These are phyloP conservation scores for Monopterus albus DNA, from an alignment of 2,113 vertebrate species.

Conservation along the genomic window DNA sequence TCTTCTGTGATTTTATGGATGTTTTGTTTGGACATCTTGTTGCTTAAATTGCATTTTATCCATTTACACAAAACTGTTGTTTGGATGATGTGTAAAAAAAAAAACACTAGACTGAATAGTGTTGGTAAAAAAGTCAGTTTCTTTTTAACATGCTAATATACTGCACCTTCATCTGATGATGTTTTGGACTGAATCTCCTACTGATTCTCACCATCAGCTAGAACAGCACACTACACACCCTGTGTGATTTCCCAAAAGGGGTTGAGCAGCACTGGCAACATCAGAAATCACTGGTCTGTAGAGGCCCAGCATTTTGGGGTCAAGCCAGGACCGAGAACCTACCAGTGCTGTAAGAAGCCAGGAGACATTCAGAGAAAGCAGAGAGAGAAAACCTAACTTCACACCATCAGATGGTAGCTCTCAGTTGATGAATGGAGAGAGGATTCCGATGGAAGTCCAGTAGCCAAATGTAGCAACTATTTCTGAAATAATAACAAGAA, in stretches of 20 bases:
- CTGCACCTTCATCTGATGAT: too few relatives aligned
- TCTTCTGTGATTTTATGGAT: background rate
- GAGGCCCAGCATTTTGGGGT: background rate
- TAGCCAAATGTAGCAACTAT: too few relatives aligned
- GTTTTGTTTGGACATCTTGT: background rate
- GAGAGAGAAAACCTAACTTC: background rate
- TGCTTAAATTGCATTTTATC: background rate
- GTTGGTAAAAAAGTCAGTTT: too few relatives aligned
- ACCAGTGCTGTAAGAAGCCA: background rate
- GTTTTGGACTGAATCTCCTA: too few relatives aligned
- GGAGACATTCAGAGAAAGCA: background rate
- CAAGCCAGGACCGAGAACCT: background rate
- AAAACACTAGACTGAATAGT: too few relatives aligned
- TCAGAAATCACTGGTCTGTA: background rate
- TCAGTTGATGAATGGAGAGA: background rate
- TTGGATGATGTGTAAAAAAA: too few relatives aligned
- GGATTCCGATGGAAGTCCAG: background rate
- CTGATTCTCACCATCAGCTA: background rate
- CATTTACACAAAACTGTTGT: background rate
- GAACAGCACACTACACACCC: background rate
- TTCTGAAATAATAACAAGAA: too few relatives aligned
- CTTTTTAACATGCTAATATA: too few relatives aligned
- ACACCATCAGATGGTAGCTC: background rate
- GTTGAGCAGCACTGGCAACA: background rate
- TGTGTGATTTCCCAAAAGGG: background rate